These are phyloP conservation scores for Isoperla grammatica DNA, from an alignment of 2,888 invertebrate species.

Conservation along the genomic window DNA sequence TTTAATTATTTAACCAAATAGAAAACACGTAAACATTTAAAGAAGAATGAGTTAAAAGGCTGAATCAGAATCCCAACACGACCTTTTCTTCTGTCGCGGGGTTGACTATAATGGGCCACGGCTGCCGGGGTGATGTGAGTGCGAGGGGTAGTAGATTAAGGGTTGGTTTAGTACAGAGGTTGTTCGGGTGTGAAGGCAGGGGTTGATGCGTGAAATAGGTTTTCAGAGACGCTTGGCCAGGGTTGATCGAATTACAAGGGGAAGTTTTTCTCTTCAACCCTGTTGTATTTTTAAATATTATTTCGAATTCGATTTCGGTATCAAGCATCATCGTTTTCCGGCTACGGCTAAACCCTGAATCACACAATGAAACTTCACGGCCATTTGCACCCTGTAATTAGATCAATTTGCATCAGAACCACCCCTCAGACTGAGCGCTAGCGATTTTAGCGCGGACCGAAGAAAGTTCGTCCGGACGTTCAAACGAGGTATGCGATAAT, in stretches of 20 bases:
- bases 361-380: conserved; percentile 19
- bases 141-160: conserved; percentile 3
- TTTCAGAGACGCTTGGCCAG: conserved; percentile 6
- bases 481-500: no score
- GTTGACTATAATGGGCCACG: no score
- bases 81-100: no score
- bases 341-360: background rate
- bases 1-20: no score
- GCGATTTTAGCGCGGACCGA: no score
- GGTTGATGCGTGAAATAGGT: conserved; percentile 31
- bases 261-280: background rate
- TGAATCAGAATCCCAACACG: no score
- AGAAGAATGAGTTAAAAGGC: no score
- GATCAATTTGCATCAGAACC: conserved; percentile 28
- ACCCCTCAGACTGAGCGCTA: background rate
- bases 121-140: background rate
- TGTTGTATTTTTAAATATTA: background rate
- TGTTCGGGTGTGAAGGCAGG: conserved; percentile 29
- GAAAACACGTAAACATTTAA: no score
- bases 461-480: no score
- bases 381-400: conserved; percentile 29
- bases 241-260: background rate
- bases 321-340: background rate
- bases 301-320: background rate
- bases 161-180: conserved; percentile 25